These are phyloP conservation scores for Ciconia stormi DNA, from an alignment of 2,113 vertebrate genomes.

Conservation along the genomic window DNA sequence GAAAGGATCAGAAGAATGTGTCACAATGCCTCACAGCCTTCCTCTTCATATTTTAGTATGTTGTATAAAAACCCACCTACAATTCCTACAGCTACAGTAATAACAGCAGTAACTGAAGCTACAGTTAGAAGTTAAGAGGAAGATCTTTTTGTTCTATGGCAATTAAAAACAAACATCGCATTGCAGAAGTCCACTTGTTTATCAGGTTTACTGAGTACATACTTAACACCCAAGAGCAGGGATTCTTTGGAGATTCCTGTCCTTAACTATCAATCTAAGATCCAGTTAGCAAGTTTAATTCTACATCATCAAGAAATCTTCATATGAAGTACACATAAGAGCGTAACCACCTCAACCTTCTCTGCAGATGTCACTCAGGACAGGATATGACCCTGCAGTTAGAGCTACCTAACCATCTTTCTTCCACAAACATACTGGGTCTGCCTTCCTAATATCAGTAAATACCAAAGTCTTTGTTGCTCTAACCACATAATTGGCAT, in stretches of 20 bases:
- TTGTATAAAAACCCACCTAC: neutral
- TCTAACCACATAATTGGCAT: neutral
- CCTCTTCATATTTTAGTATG: neutral
- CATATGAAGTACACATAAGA: accelerated
- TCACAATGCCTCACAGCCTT: neutral
- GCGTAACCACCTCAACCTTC: neutral
- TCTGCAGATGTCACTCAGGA: neutral
- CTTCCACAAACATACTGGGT: neutral
- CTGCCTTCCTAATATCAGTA: neutral
- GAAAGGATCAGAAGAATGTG: neutral
- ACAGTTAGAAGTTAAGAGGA: neutral
- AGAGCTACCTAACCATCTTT: neutral
- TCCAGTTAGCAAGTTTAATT: neutral
- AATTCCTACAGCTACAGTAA: neutral
- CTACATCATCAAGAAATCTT: neutral
- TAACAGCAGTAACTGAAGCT: neutral
- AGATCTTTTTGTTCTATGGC: neutral
- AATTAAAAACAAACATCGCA: neutral
- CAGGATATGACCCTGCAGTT: neutral
- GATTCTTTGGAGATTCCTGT: neutral
- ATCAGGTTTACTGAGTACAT: neutral
- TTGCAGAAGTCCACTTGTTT: neutral
- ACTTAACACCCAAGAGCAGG: neutral
- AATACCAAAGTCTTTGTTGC: neutral
- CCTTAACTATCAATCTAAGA: neutral